Evolutionary conservation across 2,113 vertebrate genomes (phyloP).

Genomic region (Sinocyclocheilus rhinocerous): DNA sequence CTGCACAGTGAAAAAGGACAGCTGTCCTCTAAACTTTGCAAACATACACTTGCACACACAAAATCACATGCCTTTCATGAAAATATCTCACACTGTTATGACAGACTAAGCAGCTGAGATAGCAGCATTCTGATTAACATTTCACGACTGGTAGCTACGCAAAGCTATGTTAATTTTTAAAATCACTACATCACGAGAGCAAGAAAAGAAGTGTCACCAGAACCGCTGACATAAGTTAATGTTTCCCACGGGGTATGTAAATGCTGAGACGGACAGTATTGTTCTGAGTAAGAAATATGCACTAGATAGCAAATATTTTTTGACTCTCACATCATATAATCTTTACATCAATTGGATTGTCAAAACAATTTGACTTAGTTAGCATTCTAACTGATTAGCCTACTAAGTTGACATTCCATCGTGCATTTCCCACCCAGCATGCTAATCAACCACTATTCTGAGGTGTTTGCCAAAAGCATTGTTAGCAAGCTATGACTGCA

Average conservation of each 20-base stretch:
- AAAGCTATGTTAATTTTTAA: background rate
- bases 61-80: constrained; percentile 15
- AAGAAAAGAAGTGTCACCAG: background rate
- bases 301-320: background rate
- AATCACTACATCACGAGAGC: constrained; percentile 27
- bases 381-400: background rate
- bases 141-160: constrained; percentile 24
- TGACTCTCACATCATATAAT: background rate
- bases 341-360: background rate
- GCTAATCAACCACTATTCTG: background rate
- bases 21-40: constrained; percentile 7
- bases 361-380: background rate
- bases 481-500: background rate
- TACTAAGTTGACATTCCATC: background rate
- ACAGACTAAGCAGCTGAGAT: constrained; percentile 19
- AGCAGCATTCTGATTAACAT: constrained; percentile 49
- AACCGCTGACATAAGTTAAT: background rate
- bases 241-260: background rate
- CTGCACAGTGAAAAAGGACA: constrained; percentile 29
- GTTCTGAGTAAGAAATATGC: background rate
- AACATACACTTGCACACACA: constrained; percentile 7
- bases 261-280: background rate
- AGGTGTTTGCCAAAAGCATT: background rate
- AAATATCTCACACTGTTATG: constrained; percentile 27
- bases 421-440: background rate